phyloP scores from a whole-genome alignment of 2,113 vertebrate species.

The Malaclemys terrapin region DNA sequence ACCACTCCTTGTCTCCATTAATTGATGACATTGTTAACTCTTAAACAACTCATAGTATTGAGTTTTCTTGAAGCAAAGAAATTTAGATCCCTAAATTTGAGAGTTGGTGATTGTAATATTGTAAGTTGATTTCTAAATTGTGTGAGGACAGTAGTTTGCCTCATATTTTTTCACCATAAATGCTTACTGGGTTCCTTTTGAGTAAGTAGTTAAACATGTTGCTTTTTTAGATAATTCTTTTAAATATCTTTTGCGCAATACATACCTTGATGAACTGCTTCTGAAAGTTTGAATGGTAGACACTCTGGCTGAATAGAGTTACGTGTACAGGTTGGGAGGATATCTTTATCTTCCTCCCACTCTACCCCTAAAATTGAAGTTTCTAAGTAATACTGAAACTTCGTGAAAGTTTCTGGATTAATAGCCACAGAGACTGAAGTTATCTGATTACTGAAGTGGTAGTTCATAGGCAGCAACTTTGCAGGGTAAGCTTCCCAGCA shows the following conservation, averaged over 20 bases:
- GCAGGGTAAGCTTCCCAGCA: not conserved
- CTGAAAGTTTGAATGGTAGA: not conserved
- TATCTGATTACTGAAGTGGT: not conserved
- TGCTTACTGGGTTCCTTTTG: not conserved
- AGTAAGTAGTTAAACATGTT: not conserved
- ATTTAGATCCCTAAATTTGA: not conserved
- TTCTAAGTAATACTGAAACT: not conserved
- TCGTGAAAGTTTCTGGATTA: not conserved
- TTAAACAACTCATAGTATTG: not conserved
- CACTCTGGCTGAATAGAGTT: not conserved
- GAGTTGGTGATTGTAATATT: not conserved
- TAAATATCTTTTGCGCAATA: not conserved
- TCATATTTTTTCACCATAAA: not conserved
- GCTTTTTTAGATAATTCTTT: not conserved
- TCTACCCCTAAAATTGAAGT: not conserved
- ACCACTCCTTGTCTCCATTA: not conserved
- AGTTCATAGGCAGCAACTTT: not conserved
- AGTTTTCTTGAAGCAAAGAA: not conserved
- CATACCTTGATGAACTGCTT: not conserved
- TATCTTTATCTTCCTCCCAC: not conserved
- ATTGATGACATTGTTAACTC: not conserved
- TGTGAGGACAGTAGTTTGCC: not conserved
- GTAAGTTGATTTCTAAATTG: not conserved
- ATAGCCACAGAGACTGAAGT: not conserved
- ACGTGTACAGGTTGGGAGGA: not conserved